Percentiles rank a stretch among this genome's conserved stretches.
Evolutionary conservation across 1,140 invertebrate species (phyloP).

Genomic region (Trichonephila clavata): DNA sequence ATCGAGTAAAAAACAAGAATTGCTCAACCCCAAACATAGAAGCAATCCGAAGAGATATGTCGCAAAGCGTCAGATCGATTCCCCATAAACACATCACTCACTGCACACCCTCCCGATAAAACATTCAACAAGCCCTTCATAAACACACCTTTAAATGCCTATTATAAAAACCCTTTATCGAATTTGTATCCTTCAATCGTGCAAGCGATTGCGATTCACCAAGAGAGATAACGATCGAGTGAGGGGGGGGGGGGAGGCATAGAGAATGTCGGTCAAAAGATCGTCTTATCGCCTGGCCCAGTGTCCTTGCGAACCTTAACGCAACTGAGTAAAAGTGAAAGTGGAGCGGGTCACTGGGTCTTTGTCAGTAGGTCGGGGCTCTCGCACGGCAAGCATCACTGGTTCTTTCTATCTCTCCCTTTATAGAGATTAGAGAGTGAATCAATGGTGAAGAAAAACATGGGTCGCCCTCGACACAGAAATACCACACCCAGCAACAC

Average conservation of each 20-base stretch:
- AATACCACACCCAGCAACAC: conserved; percentile 72
- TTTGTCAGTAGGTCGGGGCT: conserved; percentile 66
- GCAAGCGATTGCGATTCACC: background rate
- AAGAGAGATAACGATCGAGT: background rate
- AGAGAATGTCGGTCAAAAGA: conserved; percentile 64
- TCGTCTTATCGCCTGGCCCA: conserved; percentile 11
- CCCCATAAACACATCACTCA: background rate
- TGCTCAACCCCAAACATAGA: background rate
- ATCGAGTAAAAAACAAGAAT: background rate
- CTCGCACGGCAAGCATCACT: background rate
- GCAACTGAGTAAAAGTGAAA: conserved; percentile 64
- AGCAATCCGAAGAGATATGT: background rate
- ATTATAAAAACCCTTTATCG: background rate
- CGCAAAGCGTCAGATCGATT: background rate
- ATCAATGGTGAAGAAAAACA: conserved; percentile 26
- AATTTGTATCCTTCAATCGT: background rate
- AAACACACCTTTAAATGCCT: background rate
- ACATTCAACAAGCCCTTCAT: background rate
- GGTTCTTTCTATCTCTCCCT: background rate
- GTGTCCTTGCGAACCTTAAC: conserved; percentile 49
- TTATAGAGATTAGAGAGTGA: conserved; percentile 28
- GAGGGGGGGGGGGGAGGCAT: background rate
- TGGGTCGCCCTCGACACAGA: conserved; percentile 58
- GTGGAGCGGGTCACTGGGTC: conserved; percentile 76
- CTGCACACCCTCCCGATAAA: background rate